phyloP scores from a whole-genome alignment of 2,888 invertebrate species.

The Bembecia ichneumoniformis region DNA sequence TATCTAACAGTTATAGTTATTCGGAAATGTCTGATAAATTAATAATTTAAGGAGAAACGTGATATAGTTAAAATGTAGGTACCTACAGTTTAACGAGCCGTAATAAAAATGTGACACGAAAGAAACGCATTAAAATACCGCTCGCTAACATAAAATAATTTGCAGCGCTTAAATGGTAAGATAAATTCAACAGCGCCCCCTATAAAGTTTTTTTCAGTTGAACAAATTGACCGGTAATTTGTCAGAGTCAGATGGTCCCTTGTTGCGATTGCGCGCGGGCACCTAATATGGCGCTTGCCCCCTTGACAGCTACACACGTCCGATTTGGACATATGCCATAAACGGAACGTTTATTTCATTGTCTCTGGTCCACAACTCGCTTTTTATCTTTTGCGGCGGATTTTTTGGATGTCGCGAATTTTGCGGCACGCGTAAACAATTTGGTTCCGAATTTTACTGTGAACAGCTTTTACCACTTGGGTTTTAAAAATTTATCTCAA shows the following conservation, averaged over 20 bases:
- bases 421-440: background rate
- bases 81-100: no score
- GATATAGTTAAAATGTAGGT: no score
- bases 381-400: conserved; percentile 2
- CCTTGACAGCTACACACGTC: conserved; percentile 34
- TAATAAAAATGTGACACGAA: background rate
- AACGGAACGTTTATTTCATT: conserved; percentile 44
- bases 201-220: conserved; percentile 16
- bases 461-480: no score
- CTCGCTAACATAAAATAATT: background rate
- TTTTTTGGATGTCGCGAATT: background rate
- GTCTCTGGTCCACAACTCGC: conserved; percentile 22
- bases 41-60: no score
- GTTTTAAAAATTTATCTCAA: no score
- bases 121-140: background rate
- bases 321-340: conserved; percentile 36
- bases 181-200: conserved; percentile 9
- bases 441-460: background rate
- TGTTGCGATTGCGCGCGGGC: conserved; percentile 39
- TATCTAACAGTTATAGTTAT: no score
- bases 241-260: conserved; percentile 54
- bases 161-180: background rate
- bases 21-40: no score
- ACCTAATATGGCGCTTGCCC: conserved; percentile 47
- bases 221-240: conserved; percentile 66